phyloP scores from a whole-genome alignment of 2,113 vertebrate species.

The Artemisiospiza belli region DNA sequence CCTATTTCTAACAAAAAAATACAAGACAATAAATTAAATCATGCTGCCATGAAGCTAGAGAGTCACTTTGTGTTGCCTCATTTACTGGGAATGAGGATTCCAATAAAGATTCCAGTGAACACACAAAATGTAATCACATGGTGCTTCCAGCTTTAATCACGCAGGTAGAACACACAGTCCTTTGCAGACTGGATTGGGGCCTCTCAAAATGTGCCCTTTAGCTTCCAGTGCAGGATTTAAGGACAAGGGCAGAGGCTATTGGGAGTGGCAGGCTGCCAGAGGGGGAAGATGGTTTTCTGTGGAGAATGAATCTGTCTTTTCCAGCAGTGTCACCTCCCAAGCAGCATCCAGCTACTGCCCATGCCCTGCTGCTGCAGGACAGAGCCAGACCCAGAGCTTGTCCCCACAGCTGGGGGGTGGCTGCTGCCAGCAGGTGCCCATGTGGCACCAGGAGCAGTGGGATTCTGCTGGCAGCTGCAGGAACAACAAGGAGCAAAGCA shows the following conservation, averaged over 20 bases:
- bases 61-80: background rate
- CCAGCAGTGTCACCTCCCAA: background rate
- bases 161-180: background rate
- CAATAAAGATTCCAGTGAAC: background rate
- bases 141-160: background rate
- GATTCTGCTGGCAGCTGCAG: background rate
- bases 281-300: background rate
- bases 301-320: background rate
- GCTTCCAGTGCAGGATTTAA: rapidly evolving
- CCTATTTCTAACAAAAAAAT: background rate
- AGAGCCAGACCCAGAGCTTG: background rate
- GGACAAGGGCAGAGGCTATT: background rate
- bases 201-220: background rate
- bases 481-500: background rate
- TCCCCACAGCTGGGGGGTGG: background rate
- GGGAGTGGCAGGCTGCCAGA: background rate
- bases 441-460: rapidly evolving
- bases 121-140: too few species aligned
- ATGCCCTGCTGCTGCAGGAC: background rate
- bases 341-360: background rate
- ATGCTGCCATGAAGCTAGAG: background rate
- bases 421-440: background rate
- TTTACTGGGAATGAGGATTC: background rate
- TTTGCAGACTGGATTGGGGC: background rate
- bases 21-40: background rate